Evolutionary conservation across 2,797 vertebrate species (phyloP).

Genomic region (Buphagus erythrorhynchus): DNA sequence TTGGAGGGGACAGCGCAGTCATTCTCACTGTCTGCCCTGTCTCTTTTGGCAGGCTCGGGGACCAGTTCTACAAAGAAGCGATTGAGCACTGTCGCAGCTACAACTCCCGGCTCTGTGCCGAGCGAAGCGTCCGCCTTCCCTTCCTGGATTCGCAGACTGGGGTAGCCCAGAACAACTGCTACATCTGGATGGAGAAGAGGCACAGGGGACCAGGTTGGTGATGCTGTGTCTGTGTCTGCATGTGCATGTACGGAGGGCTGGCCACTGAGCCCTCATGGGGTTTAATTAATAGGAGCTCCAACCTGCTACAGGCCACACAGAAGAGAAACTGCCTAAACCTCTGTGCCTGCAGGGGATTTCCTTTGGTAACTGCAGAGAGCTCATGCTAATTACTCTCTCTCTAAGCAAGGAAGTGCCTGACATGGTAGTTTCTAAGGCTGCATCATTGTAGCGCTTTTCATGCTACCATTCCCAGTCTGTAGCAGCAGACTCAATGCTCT

Average conservation of each 20-base stretch:
- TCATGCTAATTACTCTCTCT: slow-evolving; percentile 32
- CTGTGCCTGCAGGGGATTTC: slow-evolving; percentile 48
- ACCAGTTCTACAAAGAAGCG: slow-evolving; percentile 98
- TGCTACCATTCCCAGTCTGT: background rate
- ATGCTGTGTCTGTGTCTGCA: background rate
- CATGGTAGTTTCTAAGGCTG: slow-evolving; percentile 6
- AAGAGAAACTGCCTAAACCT: slow-evolving; percentile 56
- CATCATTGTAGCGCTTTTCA: slow-evolving; percentile 15
- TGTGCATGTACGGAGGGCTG: background rate
- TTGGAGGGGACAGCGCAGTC: background rate
- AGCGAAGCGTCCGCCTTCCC: slow-evolving; percentile 93
- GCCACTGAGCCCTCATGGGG: background rate
- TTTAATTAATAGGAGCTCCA: slow-evolving; percentile 54
- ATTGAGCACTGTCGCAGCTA: slow-evolving; percentile 98
- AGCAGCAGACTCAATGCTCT: background rate
- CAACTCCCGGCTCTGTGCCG: slow-evolving; percentile 93
- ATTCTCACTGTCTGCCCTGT: background rate
- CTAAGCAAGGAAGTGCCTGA: background rate
- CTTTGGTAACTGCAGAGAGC: slow-evolving; percentile 39
- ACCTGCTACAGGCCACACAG: slow-evolving; percentile 18
- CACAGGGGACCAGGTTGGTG: slow-evolving; percentile 92
- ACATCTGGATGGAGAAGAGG: slow-evolving; percentile 99
- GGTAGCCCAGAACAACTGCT: slow-evolving; percentile 98
- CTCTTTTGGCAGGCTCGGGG: slow-evolving; percentile 85
- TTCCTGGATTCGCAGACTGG: slow-evolving; percentile 96